Base-by-base conservation (phyloP, 2,888 invertebrate genomes). In the Galerucella calmariensis region DNA sequence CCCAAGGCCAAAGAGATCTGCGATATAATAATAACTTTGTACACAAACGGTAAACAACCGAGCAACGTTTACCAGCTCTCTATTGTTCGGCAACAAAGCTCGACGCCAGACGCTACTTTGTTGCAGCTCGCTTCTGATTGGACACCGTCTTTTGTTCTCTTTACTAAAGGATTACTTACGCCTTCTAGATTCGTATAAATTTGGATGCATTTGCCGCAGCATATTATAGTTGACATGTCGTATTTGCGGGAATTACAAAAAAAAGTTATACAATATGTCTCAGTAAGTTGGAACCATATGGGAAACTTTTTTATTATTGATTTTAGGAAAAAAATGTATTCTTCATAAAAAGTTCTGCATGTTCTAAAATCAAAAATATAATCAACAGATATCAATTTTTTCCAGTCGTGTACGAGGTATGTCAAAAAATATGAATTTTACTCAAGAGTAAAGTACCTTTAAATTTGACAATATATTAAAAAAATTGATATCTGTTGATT, bases 81-180 rank as follows among this genome's bases (percentile, higher is more conserved):
- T 82, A 86, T 86, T 86, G 86, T 86, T 84, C 80, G 80, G 78
- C 81, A 85, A 85, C 85, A 85, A 85, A 85, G 81, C 82, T 82
- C 82, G 83, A 86, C 85, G 85, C 85, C 85, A 85, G 85, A 85
- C 84, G 83, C 83, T 85, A 85, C 84, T 85, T 85, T 85, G 85
- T 85, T 84, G 81, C 72, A 81, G 83, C 83, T 84, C 83, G 77
- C 77, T 81, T 79, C 83, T 85, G 86, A 86, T 86, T 86, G 85
- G 85, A 82, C 82, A 75, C 80, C 81, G 82, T 84, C 85, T 85
- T 86, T 86, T 86, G 86, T 86, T 85, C 85, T 85, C 84, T 85
- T 78, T 83, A 80, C 82, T 84, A 81, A 82, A 83, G 84, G 83
- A 85, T 85, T 85, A 85, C 84, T 85, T 83, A 83, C 83, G 84